A percentile compares a stretch with the other conserved stretches of the same genome.
phyloP scores from a whole-genome alignment of 2,113 vertebrate species.

The Oryzias curvinotus region DNA sequence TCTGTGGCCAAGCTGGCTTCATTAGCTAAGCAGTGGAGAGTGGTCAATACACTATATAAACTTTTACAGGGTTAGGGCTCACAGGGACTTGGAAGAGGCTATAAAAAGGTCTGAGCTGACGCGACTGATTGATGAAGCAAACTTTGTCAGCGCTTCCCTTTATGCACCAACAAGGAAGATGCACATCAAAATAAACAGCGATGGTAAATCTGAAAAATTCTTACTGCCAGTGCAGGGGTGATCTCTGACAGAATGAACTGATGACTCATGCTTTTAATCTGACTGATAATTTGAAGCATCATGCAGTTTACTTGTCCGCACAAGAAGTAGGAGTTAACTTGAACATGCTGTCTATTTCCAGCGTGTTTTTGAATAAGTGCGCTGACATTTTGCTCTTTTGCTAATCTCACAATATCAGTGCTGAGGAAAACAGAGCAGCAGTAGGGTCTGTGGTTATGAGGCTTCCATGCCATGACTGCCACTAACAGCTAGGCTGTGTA shows the following conservation, averaged over 20 bases:
- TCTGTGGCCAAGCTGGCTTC: constrained; percentile 65
- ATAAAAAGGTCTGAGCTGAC: constrained; percentile 71
- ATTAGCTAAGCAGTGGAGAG: constrained; percentile 74
- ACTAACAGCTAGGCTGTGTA: constrained; percentile 50
- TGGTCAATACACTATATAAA: constrained; percentile 67
- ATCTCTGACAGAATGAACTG: background rate
- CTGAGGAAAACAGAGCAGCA: constrained; percentile 25
- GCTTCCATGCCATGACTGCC: constrained; percentile 31
- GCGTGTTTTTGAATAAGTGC: too few relatives aligned
- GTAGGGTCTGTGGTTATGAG: constrained; percentile 49
- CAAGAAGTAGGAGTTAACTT: background rate
- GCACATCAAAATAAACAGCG: constrained; percentile 57
- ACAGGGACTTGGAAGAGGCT: constrained; percentile 56
- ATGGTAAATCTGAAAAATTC: constrained; percentile 39
- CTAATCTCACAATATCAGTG: constrained; percentile 15
- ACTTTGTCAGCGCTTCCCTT: constrained; percentile 70
- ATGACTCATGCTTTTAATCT: constrained; percentile 24
- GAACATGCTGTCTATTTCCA: background rate
- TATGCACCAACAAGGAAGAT: constrained; percentile 52
- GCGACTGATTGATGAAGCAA: constrained; percentile 69
- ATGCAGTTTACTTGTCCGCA: background rate
- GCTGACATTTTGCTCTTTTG: too few relatives aligned
- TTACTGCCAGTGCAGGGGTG: constrained; percentile 23
- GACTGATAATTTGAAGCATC: constrained; percentile 5
- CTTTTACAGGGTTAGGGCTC: constrained; percentile 72